phyloP scores from a whole-genome alignment of 2,888 invertebrate genomes.

The Dynastes tityus region DNA sequence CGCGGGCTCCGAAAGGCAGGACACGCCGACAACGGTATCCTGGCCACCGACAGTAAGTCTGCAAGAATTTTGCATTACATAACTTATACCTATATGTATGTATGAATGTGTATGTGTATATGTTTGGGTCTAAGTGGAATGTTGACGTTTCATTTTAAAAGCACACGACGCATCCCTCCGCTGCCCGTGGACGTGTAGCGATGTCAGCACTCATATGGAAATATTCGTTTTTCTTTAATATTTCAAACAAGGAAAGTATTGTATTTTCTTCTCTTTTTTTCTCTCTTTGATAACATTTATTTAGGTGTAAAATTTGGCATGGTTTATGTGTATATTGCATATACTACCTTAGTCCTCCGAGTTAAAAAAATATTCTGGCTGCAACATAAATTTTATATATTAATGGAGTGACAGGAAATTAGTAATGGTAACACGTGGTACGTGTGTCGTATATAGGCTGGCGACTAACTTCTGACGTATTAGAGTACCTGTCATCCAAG shows the following conservation, averaged over 20 bases:
- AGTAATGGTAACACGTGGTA: too few relatives aligned
- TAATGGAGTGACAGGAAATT: too few relatives aligned
- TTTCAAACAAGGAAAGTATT: conserved; percentile 6
- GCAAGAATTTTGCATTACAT: conserved; percentile 52
- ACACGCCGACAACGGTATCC: conserved; percentile 51
- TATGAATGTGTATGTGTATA: conserved; percentile 45
- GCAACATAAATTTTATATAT: too few relatives aligned
- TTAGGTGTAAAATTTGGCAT: too few relatives aligned
- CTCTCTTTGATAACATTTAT: too few relatives aligned
- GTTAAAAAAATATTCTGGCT: too few relatives aligned
- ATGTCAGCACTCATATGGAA: conserved; percentile 17
- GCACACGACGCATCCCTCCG: conserved; percentile 18
- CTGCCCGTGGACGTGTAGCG: conserved; percentile 2
- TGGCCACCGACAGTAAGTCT: conserved; percentile 45
- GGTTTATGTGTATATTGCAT: too few relatives aligned
- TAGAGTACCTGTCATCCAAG: too few relatives aligned
- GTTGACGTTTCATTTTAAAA: conserved; percentile 52
- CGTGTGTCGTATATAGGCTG: too few relatives aligned
- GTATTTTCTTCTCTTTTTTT: neutral
- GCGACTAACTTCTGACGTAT: too few relatives aligned
- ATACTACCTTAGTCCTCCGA: too few relatives aligned
- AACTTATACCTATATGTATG: conserved; percentile 31
- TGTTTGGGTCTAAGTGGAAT: conserved; percentile 46
- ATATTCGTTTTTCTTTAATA: conserved; percentile 43
- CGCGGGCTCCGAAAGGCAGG: conserved; percentile 54